Evolutionary conservation across 2,888 invertebrate species (phyloP).

Genomic region (Augiades crinisus): DNA sequence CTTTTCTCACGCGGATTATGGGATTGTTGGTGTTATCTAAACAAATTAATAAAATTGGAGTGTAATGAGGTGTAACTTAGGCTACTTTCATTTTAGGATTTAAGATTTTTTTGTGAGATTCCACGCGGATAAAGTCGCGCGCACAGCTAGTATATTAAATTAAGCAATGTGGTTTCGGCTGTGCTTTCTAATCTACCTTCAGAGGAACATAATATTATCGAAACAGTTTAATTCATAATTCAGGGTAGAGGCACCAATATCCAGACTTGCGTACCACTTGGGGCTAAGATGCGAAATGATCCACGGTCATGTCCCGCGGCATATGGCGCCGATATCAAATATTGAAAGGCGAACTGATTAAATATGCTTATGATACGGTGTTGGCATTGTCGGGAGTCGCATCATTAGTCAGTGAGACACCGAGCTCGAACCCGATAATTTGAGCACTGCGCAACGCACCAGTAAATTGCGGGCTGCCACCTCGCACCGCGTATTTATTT

Average conservation of each 20-base stretch:
- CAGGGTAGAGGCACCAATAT: slow-evolving; percentile 1
- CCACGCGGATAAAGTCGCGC: too few relatives aligned
- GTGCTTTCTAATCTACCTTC: too few relatives aligned
- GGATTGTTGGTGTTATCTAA: too few relatives aligned
- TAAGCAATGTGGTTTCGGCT: too few relatives aligned
- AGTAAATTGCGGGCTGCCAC: slow-evolving; percentile 75
- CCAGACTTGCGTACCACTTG: not conserved
- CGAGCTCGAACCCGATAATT: slow-evolving; percentile 66
- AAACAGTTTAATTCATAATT: not conserved
- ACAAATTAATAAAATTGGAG: too few relatives aligned
- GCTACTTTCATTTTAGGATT: too few relatives aligned
- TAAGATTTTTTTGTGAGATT: too few relatives aligned
- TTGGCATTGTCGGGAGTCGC: slow-evolving; percentile 57
- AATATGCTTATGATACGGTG: slow-evolving; percentile 59
- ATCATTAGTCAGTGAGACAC: slow-evolving; percentile 75
- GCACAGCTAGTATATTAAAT: too few relatives aligned
- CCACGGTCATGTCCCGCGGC: slow-evolving; percentile 40
- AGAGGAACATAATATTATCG: too few relatives aligned
- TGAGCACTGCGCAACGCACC: slow-evolving; percentile 57
- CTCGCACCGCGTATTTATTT: slow-evolving; percentile 70
- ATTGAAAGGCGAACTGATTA: slow-evolving; percentile 61
- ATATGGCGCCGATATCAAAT: slow-evolving; percentile 60
- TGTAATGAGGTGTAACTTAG: too few relatives aligned
- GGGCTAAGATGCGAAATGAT: not conserved
- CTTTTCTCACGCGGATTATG: too few relatives aligned